Evolutionary conservation across 2,113 vertebrate genomes (phyloP).

Genomic region (Brachyhypopomus gauderio): DNA sequence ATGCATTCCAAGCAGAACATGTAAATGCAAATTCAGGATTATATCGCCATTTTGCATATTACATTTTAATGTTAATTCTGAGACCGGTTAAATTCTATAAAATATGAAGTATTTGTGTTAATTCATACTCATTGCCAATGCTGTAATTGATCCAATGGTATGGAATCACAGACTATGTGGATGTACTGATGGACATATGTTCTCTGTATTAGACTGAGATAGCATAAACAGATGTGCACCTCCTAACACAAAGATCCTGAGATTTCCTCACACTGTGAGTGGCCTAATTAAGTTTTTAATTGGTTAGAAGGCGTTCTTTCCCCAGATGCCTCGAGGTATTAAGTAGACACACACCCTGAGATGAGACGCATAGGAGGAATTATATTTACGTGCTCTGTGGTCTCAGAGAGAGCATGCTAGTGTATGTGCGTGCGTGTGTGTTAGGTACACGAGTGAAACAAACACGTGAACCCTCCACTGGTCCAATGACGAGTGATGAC

Average conservation of each 20-base stretch:
- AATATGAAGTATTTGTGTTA: no score
- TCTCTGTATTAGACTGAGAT: not conserved
- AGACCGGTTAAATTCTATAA: no score
- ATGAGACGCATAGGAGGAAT: not conserved
- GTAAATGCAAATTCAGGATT: no score
- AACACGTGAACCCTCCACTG: constrained; percentile 46
- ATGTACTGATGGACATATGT: not conserved
- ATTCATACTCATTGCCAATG: no score
- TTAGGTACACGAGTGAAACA: constrained; percentile 10
- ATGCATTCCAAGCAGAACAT: no score
- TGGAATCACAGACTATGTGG: no score
- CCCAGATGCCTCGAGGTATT: not conserved
- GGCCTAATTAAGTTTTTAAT: not conserved
- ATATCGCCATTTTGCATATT: no score
- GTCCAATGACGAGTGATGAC: constrained; percentile 52
- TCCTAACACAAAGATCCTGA: no score
- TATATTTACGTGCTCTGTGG: not conserved
- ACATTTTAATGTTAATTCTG: no score
- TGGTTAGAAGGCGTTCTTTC: not conserved
- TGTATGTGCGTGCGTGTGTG: not conserved
- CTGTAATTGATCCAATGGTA: no score
- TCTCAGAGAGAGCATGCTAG: not conserved
- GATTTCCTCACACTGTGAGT: not conserved
- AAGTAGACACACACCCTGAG: not conserved
- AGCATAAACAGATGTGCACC: not conserved